Evolutionary conservation across 1,140 invertebrate species (phyloP).

Genomic region (Musca vetustissima): DNA sequence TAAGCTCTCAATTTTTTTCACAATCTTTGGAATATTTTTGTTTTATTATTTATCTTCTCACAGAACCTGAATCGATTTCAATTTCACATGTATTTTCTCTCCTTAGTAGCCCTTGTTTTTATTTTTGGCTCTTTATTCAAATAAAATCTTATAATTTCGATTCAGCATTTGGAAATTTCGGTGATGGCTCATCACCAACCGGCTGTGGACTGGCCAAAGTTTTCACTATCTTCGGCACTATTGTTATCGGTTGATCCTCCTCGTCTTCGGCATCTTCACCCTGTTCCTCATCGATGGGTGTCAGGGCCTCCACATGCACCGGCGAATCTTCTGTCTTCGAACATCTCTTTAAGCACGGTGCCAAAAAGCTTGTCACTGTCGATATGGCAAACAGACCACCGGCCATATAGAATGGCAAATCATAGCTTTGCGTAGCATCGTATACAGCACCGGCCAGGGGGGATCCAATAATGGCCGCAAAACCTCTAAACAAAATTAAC

Average conservation of each 20-base stretch:
- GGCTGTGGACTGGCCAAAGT: constrained; percentile 63
- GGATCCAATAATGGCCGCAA: constrained; percentile 84
- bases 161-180: constrained; percentile 41
- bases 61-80: not conserved
- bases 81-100: too few relatives aligned
- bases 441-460: constrained; percentile 84
- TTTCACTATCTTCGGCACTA: constrained; percentile 69
- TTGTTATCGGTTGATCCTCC: constrained; percentile 70
- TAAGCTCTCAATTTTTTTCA: constrained; percentile 18
- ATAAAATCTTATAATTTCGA: constrained; percentile 46
- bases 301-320: constrained; percentile 69
- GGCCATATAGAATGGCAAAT: constrained; percentile 89
- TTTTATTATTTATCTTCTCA: not conserved
- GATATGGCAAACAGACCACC: constrained; percentile 84
- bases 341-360: constrained; percentile 72
- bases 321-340: constrained; percentile 57
- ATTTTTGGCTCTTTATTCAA: not conserved
- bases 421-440: constrained; percentile 82
- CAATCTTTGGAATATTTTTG: constrained; percentile 16
- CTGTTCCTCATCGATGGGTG: constrained; percentile 78
- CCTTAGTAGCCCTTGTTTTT: not conserved
- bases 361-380: constrained; percentile 81
- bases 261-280: constrained; percentile 77
- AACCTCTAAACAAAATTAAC: constrained; percentile 90
- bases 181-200: constrained; percentile 35